Conservation (phyloP, 2,888 invertebrate genomes). For the Drosophila quinaria region DNA sequence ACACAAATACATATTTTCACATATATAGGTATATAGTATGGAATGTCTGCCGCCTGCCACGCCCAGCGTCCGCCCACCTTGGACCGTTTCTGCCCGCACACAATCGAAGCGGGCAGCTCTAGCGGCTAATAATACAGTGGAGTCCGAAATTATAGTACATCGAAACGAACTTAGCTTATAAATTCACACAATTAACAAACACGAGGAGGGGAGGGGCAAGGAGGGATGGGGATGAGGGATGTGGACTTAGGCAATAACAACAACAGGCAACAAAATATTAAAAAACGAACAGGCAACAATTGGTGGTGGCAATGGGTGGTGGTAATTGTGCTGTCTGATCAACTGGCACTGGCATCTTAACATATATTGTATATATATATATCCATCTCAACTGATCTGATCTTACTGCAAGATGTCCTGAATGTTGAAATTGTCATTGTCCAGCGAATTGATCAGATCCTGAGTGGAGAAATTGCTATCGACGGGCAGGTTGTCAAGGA, state of each 20-base stretch:
- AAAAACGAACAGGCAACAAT: constrained; percentile 57
- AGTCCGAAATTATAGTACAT: constrained; percentile 70
- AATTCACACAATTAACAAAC: constrained; percentile 71
- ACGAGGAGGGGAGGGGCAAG: constrained; percentile 6
- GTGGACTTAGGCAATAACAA: constrained; percentile 55
- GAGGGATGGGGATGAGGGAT: background rate
- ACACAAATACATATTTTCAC: constrained; percentile 12
- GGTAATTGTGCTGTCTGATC: background rate
- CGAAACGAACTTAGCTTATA: constrained; percentile 68
- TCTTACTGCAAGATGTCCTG: constrained; percentile 88
- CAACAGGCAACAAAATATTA: constrained; percentile 56
- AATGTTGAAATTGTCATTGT: constrained; percentile 90
- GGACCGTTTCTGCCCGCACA: constrained; percentile 48
- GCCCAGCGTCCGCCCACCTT: constrained; percentile 53
- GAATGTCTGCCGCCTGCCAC: constrained; percentile 61
- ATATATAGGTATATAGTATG: constrained; percentile 35
- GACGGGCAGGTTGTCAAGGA: constrained; percentile 93
- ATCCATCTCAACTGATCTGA: background rate
- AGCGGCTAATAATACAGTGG: constrained; percentile 62
- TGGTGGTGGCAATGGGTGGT: constrained; percentile 33
- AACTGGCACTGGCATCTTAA: constrained; percentile 9
- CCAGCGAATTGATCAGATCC: constrained; percentile 93
- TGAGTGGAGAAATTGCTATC: constrained; percentile 93
- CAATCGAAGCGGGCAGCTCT: constrained; percentile 38
- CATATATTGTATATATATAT: too few species aligned